Percentiles rank a stretch among this genome's conserved stretches.
Conservation (phyloP, 2,888 invertebrate species). For the Julus scanicus region DNA sequence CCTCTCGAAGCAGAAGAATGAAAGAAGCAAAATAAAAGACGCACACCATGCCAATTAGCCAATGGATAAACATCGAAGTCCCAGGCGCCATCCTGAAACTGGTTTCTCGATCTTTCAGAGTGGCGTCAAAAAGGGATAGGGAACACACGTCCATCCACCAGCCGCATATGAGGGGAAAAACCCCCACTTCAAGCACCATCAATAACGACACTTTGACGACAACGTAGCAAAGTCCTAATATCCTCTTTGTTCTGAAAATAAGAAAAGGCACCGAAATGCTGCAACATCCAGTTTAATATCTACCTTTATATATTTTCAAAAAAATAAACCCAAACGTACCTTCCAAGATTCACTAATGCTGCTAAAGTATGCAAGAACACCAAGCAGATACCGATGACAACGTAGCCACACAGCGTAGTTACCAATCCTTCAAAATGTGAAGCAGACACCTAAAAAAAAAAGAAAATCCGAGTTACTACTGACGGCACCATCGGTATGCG, state of each 20-base stretch:
- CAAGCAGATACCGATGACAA: constrained; percentile 84
- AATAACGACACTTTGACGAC: constrained; percentile 91
- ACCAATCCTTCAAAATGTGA: constrained; percentile 92
- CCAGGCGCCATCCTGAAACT: constrained; percentile 92
- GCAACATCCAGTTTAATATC: constrained; percentile 2
- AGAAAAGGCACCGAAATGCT: constrained; percentile 18
- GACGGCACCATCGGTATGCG: not conserved
- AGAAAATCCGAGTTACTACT: not conserved
- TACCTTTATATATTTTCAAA: not conserved
- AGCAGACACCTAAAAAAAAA: constrained; percentile 72
- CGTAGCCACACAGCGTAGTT: constrained; percentile 93
- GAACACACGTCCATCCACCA: constrained; percentile 99
- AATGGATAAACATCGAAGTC: constrained; percentile 97
- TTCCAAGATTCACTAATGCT: constrained; percentile 80
- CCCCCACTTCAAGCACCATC: constrained; percentile 96
- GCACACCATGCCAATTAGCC: constrained; percentile 98
- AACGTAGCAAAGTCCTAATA: constrained; percentile 92
- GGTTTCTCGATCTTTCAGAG: constrained; percentile 81
- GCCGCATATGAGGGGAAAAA: constrained; percentile 95
- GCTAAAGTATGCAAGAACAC: constrained; percentile 87
- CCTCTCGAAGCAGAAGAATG: constrained; percentile 89
- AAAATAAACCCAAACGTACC: constrained; percentile 77
- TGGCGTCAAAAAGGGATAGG: constrained; percentile 89
- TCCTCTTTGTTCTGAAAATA: constrained; percentile 75
- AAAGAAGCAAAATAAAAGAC: constrained; percentile 99